A percentile compares a stretch with the other conserved stretches of the same genome.
Evolutionary conservation across 2,113 vertebrate genomes (phyloP).

Genomic region (Camelus bactrianus): DNA sequence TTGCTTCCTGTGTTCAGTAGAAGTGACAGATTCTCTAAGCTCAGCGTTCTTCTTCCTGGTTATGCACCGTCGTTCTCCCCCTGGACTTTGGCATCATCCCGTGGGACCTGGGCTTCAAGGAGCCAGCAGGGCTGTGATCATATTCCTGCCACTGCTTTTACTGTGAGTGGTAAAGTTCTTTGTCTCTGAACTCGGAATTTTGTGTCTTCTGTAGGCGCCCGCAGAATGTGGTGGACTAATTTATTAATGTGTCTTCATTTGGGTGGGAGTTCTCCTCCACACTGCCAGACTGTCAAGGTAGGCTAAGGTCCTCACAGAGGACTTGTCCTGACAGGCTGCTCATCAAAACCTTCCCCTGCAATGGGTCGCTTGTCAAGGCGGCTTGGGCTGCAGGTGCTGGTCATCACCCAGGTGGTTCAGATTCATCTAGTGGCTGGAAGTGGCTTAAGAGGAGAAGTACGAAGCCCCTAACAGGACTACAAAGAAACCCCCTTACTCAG

Average conservation of each 20-base stretch:
- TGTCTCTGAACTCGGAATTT: not conserved
- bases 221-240: not conserved
- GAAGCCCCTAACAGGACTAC: not conserved
- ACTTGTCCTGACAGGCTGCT: not conserved
- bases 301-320: accelerated
- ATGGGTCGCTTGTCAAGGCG: not conserved
- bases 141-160: not conserved
- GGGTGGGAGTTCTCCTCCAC: not conserved
- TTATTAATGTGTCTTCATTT: not conserved
- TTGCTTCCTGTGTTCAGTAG: accelerated
- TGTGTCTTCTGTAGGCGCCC: not conserved
- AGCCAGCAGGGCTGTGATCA: too few species aligned
- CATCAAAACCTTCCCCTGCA: not conserved
- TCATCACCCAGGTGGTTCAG: not conserved
- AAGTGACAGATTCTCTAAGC: not conserved
- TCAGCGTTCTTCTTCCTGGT: not conserved
- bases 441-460: not conserved
- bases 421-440: not conserved
- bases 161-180: not conserved
- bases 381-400: not conserved
- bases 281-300: not conserved
- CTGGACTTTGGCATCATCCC: not conserved
- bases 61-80: accelerated
- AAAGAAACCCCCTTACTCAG: not conserved
- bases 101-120: not conserved